These are phyloP conservation scores for Siniperca chuatsi DNA, from an alignment of 2,113 vertebrate species.

Conservation along the genomic window DNA sequence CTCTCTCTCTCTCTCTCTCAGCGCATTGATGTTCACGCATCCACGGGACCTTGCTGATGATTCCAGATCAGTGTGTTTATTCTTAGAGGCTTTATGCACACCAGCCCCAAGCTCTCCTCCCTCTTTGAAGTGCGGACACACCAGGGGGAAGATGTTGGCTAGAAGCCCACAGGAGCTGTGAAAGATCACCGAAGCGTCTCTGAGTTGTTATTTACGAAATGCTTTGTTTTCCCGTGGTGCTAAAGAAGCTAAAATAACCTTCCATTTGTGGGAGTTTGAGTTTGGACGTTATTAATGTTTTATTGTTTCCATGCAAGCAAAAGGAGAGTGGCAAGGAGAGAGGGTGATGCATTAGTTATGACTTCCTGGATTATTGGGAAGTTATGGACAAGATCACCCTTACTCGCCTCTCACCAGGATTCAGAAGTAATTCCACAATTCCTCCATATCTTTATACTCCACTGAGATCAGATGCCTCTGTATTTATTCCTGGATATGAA, in stretches of 20 bases:
- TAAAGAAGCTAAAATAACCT: slow-evolving; percentile 70
- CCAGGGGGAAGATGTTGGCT: slow-evolving; percentile 28
- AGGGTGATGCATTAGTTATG: slow-evolving; percentile 71
- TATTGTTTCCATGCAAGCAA: slow-evolving; percentile 62
- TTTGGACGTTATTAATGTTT: slow-evolving; percentile 74
- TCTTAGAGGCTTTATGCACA: slow-evolving; percentile 55
- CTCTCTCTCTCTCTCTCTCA: slow-evolving; percentile 43
- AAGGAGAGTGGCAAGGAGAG: slow-evolving; percentile 36
- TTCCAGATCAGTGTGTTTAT: slow-evolving; percentile 67
- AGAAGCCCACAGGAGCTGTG: slow-evolving; percentile 49
- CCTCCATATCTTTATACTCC: neutral
- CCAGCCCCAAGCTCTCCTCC: slow-evolving; percentile 35
- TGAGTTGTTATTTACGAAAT: slow-evolving; percentile 61
- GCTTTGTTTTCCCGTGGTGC: slow-evolving; percentile 70
- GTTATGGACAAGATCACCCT: slow-evolving; percentile 32
- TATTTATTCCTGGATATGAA: neutral
- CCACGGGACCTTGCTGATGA: slow-evolving; percentile 47
- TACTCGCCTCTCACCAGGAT: slow-evolving; percentile 22
- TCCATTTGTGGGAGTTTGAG: slow-evolving; percentile 63
- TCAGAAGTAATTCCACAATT: neutral
- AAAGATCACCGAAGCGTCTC: slow-evolving; percentile 51
- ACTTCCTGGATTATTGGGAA: slow-evolving; percentile 50
- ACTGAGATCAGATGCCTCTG: neutral
- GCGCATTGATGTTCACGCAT: slow-evolving; percentile 27
- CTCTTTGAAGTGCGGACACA: slow-evolving; percentile 60